These are phyloP conservation scores for Acrobasis consociella DNA, from an alignment of 2,888 invertebrate species.

Conservation along the genomic window DNA sequence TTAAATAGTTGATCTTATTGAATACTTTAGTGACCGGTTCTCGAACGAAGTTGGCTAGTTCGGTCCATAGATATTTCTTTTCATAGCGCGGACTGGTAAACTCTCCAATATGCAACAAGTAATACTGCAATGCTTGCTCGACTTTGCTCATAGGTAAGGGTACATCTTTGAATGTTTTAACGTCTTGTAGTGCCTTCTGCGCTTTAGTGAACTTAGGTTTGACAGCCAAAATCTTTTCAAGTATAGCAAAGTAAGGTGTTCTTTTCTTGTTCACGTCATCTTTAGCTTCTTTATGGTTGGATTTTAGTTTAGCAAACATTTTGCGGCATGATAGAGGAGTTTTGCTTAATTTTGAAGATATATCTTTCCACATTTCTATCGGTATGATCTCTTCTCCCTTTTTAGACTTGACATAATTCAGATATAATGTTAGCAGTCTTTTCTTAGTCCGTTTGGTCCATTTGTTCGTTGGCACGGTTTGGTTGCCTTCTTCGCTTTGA, in stretches of 20 bases:
- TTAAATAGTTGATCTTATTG: conserved; percentile 68
- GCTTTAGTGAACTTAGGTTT: conserved; percentile 57
- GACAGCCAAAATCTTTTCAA: conserved; percentile 56
- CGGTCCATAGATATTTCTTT: conserved; percentile 67
- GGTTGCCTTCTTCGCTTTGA: conserved; percentile 28
- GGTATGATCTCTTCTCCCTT: conserved; percentile 54
- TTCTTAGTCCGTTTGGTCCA: conserved; percentile 66
- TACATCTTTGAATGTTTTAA: conserved; percentile 54
- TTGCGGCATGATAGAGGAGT: conserved; percentile 55
- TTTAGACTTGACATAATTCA: conserved; percentile 59
- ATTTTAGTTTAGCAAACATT: conserved; percentile 61
- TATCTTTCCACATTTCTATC: conserved; percentile 64
- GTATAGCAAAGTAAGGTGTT: conserved; percentile 44
- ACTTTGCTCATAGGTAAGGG: conserved; percentile 55
- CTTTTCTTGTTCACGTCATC: conserved; percentile 41
- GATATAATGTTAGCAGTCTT: conserved; percentile 53
- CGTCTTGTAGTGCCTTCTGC: conserved; percentile 44
- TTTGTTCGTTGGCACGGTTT: conserved; percentile 37
- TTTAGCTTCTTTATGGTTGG: conserved; percentile 40
- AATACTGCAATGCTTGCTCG: conserved; percentile 57
- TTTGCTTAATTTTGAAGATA: conserved; percentile 57
- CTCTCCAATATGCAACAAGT: conserved; percentile 65
- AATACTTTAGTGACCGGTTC: conserved; percentile 61
- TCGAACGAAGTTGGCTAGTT: conserved; percentile 54
- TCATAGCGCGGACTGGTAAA: conserved; percentile 67